Evolutionary conservation across 1,140 invertebrate genomes (phyloP).

Genomic region (Magallana ariakensis): DNA sequence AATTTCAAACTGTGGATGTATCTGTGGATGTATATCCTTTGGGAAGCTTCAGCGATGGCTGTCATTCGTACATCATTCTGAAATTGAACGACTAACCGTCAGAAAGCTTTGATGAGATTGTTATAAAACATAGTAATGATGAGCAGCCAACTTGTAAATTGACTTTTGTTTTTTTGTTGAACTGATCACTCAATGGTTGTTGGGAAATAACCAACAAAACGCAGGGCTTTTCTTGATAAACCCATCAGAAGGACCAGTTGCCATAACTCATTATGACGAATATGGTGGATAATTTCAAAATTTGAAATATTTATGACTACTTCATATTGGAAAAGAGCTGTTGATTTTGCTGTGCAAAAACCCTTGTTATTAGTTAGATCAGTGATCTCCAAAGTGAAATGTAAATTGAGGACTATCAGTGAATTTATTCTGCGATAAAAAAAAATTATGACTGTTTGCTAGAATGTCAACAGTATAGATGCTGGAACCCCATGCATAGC

Average conservation of each 20-base stretch:
- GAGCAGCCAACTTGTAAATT: background rate
- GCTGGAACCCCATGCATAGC: background rate
- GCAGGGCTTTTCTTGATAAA: background rate
- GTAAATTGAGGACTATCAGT: too few relatives aligned
- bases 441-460: background rate
- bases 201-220: background rate
- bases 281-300: constrained; percentile 18
- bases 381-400: background rate
- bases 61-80: background rate
- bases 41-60: background rate
- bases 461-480: background rate
- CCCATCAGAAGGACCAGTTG: background rate
- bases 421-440: too few relatives aligned
- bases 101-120: background rate
- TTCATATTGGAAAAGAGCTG: constrained; percentile 19
- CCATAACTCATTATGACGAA: background rate
- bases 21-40: background rate
- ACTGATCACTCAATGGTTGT: constrained; percentile 19
- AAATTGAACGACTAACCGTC: background rate
- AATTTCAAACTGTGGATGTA: background rate
- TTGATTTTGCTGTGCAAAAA: constrained; percentile 11
- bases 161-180: constrained; percentile 14
- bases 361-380: constrained; percentile 4
- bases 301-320: constrained; percentile 19
- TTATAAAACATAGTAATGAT: background rate